Evolutionary conservation across 2,797 vertebrate species (phyloP).

Genomic region (Sebastes cheni): DNA sequence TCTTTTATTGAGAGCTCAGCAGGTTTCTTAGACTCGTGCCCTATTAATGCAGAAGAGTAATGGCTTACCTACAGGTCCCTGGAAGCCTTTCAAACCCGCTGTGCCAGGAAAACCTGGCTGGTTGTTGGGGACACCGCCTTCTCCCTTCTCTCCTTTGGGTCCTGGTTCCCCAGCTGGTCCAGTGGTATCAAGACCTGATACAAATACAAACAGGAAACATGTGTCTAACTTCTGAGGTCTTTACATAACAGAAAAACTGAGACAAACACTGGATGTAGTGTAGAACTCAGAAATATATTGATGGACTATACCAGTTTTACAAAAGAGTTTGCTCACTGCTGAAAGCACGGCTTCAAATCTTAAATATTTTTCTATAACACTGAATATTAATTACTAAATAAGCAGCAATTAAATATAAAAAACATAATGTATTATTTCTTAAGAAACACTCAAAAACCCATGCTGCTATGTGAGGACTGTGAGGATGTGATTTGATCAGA

Average conservation of each 20-base stretch:
- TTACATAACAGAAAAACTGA: neutral
- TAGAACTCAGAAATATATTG: neutral
- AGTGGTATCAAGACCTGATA: slow-evolving; percentile 82
- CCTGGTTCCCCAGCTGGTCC: slow-evolving; percentile 87
- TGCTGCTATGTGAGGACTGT: neutral
- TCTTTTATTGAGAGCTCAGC: neutral
- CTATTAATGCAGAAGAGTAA: neutral
- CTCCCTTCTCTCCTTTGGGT: slow-evolving; percentile 84
- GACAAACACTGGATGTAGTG: neutral
- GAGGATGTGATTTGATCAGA: neutral
- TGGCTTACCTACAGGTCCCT: slow-evolving; percentile 85
- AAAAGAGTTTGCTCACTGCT: neutral
- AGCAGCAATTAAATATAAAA: neutral
- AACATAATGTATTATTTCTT: neutral
- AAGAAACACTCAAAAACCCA: neutral
- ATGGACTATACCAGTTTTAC: neutral
- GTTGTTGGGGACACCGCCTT: slow-evolving; percentile 83
- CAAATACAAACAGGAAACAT: slow-evolving; percentile 4
- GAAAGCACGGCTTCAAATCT: neutral
- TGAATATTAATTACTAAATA: neutral
- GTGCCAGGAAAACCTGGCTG: slow-evolving; percentile 81
- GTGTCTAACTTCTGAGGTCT: neutral
- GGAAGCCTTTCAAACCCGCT: slow-evolving; percentile 85
- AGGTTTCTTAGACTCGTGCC: neutral
- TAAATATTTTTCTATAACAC: neutral